These are phyloP conservation scores for Tragelaphus scriptus DNA, from an alignment of 2,113 vertebrate genomes.

Conservation along the genomic window DNA sequence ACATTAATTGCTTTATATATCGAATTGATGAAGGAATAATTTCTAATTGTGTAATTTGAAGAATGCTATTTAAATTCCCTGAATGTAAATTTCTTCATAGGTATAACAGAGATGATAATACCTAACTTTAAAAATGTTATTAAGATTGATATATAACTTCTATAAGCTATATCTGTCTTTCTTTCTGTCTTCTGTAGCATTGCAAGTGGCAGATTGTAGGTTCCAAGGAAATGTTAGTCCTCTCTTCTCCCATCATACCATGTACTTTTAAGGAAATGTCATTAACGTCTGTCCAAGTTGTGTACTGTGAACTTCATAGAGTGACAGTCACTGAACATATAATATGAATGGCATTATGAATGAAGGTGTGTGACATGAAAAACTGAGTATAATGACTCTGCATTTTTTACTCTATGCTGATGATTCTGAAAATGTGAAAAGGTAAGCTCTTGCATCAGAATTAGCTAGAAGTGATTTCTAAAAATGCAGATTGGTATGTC, in stretches of 20 bases:
- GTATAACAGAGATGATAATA: background rate
- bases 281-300: background rate
- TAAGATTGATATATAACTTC: background rate
- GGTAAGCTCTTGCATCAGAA: background rate
- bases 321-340: background rate
- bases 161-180: background rate
- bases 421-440: background rate
- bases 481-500: background rate
- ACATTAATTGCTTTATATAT: background rate
- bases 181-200: background rate
- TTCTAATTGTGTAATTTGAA: background rate
- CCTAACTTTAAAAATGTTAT: background rate
- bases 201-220: background rate
- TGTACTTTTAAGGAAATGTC: background rate
- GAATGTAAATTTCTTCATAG: background rate
- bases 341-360: background rate
- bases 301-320: background rate
- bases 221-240: background rate
- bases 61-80: background rate
- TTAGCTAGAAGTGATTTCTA: background rate
- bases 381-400: background rate
- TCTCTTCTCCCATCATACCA: background rate
- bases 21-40: background rate
- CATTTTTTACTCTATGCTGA: background rate
- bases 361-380: background rate